phyloP scores from a whole-genome alignment of 2,113 vertebrate species.

The Meriones unguiculatus region DNA sequence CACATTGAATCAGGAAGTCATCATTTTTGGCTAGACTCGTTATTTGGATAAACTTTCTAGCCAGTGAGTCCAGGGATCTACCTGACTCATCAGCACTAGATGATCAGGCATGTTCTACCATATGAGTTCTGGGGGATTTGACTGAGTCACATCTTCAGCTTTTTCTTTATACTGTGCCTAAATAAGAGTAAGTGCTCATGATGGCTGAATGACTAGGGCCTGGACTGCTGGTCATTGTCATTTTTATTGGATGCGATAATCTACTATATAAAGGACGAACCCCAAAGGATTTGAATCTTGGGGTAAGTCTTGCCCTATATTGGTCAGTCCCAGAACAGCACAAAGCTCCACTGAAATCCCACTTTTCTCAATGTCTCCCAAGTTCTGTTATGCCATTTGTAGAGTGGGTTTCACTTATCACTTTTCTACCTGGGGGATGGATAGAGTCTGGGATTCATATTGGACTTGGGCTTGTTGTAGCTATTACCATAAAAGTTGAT shows the following conservation, averaged over 20 bases:
- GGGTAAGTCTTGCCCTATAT: neutral
- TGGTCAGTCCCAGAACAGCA: neutral
- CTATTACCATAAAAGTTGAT: neutral
- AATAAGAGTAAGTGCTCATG: neutral
- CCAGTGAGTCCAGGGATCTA: neutral
- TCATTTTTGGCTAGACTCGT: neutral
- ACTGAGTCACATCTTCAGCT: too few species aligned
- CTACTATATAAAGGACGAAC: neutral
- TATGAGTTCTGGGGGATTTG: neutral
- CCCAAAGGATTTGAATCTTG: neutral
- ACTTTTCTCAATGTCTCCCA: neutral
- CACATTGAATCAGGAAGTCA: neutral
- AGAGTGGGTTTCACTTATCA: neutral
- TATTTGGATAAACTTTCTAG: neutral
- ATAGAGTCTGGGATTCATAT: neutral
- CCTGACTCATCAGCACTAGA: neutral
- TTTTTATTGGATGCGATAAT: neutral
- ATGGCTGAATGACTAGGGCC: neutral
- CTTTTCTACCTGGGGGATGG: neutral
- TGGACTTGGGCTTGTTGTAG: neutral
- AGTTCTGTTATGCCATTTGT: neutral
- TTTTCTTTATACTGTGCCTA: neutral
- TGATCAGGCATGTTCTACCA: neutral
- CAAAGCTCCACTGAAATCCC: neutral
- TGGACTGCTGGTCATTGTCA: neutral